These are phyloP conservation scores for Agrochola lychnidis DNA, from an alignment of 2,888 invertebrate genomes.

Conservation along the genomic window DNA sequence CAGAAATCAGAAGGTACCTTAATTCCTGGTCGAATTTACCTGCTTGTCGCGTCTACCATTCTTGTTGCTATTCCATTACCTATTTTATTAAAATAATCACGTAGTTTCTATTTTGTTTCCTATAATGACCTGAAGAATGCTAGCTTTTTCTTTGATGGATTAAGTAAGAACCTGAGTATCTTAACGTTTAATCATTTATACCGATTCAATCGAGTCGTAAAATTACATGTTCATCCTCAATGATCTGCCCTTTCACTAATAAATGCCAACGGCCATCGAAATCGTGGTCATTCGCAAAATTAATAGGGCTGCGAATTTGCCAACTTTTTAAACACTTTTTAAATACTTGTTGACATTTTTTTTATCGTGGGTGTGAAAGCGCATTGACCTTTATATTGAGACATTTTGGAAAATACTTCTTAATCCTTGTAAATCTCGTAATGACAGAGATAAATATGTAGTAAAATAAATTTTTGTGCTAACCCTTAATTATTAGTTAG, in stretches of 20 bases:
- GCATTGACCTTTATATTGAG: constrained; percentile 64
- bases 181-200: constrained; percentile 10
- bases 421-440: constrained; percentile 60
- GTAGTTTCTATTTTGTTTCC: no score
- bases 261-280: constrained; percentile 52
- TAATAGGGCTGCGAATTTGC: constrained; percentile 60
- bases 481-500: neutral
- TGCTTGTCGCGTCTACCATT: neutral
- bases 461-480: constrained; percentile 21
- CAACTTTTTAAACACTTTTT: constrained; percentile 64
- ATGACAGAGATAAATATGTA: constrained; percentile 65
- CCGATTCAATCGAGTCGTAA: constrained; percentile 31
- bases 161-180: neutral
- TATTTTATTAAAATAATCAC: neutral
- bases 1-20: neutral
- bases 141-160: neutral
- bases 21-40: neutral
- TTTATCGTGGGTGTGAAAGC: constrained; percentile 57
- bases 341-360: constrained; percentile 55
- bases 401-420: constrained; percentile 65
- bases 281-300: constrained; percentile 47
- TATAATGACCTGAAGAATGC: neutral
- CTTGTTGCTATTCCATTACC: neutral
- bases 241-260: constrained; percentile 53
- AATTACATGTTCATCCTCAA: constrained; percentile 38